phyloP scores from a whole-genome alignment of 2,888 invertebrate genomes.

The Heliconius ismenius region DNA sequence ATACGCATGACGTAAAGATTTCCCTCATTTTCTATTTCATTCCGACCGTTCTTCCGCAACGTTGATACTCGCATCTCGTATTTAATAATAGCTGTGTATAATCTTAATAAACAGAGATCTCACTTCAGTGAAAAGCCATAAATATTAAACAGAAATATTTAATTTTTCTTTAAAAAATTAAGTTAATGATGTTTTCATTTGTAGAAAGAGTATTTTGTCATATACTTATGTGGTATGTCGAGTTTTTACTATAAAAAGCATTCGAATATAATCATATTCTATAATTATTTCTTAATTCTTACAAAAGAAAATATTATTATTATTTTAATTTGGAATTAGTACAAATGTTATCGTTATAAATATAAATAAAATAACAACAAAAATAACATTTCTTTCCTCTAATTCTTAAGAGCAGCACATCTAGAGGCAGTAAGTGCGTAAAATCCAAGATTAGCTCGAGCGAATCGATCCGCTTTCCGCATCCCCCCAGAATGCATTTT shows the following conservation, averaged over 20 bases:
- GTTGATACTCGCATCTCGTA: slow-evolving; percentile 39
- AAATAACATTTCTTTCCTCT: background rate
- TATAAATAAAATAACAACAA: too few relatives aligned
- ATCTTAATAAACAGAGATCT: slow-evolving; percentile 43
- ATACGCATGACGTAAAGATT: slow-evolving; percentile 36
- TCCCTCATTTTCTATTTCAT: slow-evolving; percentile 61
- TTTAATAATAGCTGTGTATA: slow-evolving; percentile 35
- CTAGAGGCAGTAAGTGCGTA: slow-evolving; percentile 14
- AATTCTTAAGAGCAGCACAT: slow-evolving; percentile 7
- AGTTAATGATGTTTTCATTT: too few relatives aligned
- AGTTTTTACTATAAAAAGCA: too few relatives aligned
- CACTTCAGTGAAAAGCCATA: background rate
- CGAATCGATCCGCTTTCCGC: slow-evolving; percentile 61
- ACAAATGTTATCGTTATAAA: too few relatives aligned
- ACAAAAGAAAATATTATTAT: too few relatives aligned
- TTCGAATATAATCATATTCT: too few relatives aligned
- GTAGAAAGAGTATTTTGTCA: too few relatives aligned
- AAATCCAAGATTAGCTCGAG: slow-evolving; percentile 35
- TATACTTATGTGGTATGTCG: too few relatives aligned
- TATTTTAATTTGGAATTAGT: too few relatives aligned
- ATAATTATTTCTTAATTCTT: too few relatives aligned
- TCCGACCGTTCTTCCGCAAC: slow-evolving; percentile 49
- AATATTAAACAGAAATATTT: too few relatives aligned
- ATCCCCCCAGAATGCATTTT: slow-evolving; percentile 65
- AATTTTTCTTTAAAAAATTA: background rate